phyloP scores from a whole-genome alignment of 1,140 invertebrate species.

The Galleria mellonella region DNA sequence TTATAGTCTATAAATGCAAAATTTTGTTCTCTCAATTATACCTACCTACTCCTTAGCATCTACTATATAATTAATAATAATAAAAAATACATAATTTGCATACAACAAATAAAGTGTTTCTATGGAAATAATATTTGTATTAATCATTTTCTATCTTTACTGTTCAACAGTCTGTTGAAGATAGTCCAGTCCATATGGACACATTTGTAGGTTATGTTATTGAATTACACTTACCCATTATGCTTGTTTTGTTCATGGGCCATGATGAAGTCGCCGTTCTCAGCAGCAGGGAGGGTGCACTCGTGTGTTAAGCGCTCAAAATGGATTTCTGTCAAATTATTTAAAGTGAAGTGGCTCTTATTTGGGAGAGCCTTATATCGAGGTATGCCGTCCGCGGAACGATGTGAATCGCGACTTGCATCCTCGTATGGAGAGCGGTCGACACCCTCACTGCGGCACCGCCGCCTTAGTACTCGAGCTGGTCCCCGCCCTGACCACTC shows the following conservation, averaged over 20 bases:
- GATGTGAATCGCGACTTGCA: slow-evolving; percentile 37
- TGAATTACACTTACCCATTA: slow-evolving; percentile 38
- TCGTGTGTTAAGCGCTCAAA: slow-evolving; percentile 46
- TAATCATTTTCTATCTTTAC: too few species aligned
- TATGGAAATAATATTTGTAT: too few species aligned
- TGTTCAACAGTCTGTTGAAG: too few species aligned
- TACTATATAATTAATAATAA: too few species aligned
- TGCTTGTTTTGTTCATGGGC: slow-evolving; percentile 45
- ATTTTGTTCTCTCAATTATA: too few species aligned
- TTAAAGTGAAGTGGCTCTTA: slow-evolving; percentile 59
- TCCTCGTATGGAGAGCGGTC: slow-evolving; percentile 65
- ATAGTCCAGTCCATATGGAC: neutral
- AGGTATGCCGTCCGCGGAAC: slow-evolving; percentile 34
- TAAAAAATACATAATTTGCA: too few species aligned
- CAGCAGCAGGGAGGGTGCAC: slow-evolving; percentile 39
- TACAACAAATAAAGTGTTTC: too few species aligned
- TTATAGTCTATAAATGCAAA: too few species aligned
- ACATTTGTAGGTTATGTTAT: slow-evolving; percentile 30
- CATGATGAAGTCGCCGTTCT: slow-evolving; percentile 65
- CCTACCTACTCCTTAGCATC: too few species aligned
- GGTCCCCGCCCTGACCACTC: slow-evolving; percentile 53
- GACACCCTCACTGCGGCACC: slow-evolving; percentile 61
- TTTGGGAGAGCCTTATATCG: slow-evolving; percentile 37
- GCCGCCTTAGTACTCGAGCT: slow-evolving; percentile 53
- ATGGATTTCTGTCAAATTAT: slow-evolving; percentile 31